Conservation (phyloP, 2,113 vertebrate genomes). For the Nerophis ophidion region DNA sequence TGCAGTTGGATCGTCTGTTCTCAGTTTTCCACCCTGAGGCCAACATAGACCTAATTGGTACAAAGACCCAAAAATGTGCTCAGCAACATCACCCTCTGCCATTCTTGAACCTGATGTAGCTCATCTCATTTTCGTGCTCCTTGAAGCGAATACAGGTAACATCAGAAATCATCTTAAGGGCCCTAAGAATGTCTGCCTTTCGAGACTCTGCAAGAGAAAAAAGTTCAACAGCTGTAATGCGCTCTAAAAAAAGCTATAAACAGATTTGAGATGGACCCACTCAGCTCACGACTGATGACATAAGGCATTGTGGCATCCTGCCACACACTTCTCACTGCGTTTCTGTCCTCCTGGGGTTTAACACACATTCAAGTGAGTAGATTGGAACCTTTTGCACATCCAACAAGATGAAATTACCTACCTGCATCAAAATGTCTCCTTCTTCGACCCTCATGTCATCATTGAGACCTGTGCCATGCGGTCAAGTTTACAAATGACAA, state of each 20-base stretch:
- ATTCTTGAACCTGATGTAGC: conserved; percentile 15
- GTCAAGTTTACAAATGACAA: background rate
- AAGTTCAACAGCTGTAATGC: too few species aligned
- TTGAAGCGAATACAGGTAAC: conserved; percentile 37
- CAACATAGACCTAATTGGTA: too few species aligned
- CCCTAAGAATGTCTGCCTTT: background rate
- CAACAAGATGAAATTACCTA: conserved; percentile 5
- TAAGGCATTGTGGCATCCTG: background rate
- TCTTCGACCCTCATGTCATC: background rate
- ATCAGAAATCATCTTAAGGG: conserved; percentile 34
- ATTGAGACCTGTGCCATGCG: conserved; percentile 11
- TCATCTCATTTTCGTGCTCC: background rate
- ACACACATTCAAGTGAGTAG: background rate
- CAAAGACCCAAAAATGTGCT: too few species aligned
- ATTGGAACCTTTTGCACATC: too few species aligned
- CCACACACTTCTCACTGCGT: conserved; percentile 33
- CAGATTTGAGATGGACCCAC: conserved; percentile 10
- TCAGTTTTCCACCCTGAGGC: too few species aligned
- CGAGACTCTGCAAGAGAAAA: conserved; percentile 9
- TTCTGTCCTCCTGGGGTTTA: conserved; percentile 33
- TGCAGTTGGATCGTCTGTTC: too few species aligned
- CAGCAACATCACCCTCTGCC: conserved; percentile 28
- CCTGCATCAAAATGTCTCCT: conserved; percentile 40
- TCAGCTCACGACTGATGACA: conserved; percentile 5
- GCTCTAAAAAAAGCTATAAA: background rate